phyloP scores from a whole-genome alignment of 2,113 vertebrate genomes.

The Sinocyclocheilus anophthalmus region DNA sequence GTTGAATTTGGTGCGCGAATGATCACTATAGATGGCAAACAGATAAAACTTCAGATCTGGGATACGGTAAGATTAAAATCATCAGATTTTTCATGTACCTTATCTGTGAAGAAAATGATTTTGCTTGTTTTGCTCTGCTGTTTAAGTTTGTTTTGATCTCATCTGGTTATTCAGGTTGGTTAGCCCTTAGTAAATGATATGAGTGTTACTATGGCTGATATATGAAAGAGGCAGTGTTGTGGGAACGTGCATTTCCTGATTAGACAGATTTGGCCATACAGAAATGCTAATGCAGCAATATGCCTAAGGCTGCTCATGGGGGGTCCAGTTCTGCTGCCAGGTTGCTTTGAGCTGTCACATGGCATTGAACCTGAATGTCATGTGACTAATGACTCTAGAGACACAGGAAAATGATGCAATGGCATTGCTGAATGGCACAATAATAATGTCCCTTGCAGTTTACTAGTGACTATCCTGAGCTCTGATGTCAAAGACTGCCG shows the following conservation, averaged over 20 bases:
- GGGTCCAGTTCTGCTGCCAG: not conserved
- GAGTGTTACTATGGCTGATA: not conserved
- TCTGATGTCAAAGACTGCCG: too few relatives aligned
- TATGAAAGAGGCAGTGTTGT: not conserved
- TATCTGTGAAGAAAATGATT: not conserved
- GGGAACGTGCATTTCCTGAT: not conserved
- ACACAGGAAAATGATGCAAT: not conserved
- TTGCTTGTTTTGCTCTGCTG: not conserved
- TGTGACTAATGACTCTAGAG: not conserved
- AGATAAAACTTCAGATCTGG: conserved; percentile 99
- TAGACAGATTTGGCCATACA: not conserved
- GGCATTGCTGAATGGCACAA: not conserved
- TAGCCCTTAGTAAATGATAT: not conserved
- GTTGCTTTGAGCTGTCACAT: not conserved
- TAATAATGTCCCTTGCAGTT: not conserved
- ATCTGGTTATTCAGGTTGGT: not conserved
- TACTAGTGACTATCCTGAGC: not conserved
- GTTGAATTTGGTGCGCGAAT: conserved; percentile 99
- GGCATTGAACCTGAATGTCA: not conserved
- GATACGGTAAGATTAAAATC: conserved; percentile 86
- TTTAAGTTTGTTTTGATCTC: not conserved
- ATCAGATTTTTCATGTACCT: not conserved
- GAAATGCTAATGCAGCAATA: conserved; percentile 2
- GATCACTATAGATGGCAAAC: conserved; percentile 99
- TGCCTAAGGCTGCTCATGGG: not conserved